Evolutionary conservation across 2,797 vertebrate species (phyloP).

Genomic region (Cirrhinus molitorella): DNA sequence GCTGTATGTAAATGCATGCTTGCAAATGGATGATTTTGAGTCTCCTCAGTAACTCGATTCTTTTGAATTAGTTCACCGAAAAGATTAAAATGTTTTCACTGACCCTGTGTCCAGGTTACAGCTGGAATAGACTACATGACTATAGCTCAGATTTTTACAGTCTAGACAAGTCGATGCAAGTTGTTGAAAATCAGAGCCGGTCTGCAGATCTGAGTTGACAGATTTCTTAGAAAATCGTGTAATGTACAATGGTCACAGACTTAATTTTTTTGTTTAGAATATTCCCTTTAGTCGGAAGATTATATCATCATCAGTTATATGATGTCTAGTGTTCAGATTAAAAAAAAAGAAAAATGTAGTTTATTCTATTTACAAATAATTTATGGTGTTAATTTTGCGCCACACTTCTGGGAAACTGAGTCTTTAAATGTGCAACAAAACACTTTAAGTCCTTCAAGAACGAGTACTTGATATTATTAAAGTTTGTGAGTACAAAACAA

Average conservation of each 20-base stretch:
- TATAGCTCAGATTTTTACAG: background rate
- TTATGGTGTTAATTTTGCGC: no score
- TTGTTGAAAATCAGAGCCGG: background rate
- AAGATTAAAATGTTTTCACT: background rate
- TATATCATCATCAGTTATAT: background rate
- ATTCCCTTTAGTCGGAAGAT: background rate
- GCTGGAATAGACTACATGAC: background rate
- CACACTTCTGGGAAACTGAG: no score
- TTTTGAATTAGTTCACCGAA: background rate
- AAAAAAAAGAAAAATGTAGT: no score
- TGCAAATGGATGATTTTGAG: background rate
- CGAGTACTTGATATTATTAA: background rate
- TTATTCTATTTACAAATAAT: no score
- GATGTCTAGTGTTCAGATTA: no score
- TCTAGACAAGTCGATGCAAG: background rate
- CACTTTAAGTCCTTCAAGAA: background rate
- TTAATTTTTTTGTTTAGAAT: background rate
- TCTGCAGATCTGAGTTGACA: background rate
- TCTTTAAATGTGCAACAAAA: background rate
- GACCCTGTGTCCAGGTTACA: background rate
- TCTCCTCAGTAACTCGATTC: background rate
- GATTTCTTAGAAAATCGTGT: background rate
- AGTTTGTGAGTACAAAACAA: background rate
- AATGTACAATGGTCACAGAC: background rate
- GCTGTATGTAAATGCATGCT: background rate